Evolutionary conservation across 1,140 invertebrate species (phyloP), one percentile per base, ranked within the genome.

Genomic region (Halesus radiatus): DNA sequence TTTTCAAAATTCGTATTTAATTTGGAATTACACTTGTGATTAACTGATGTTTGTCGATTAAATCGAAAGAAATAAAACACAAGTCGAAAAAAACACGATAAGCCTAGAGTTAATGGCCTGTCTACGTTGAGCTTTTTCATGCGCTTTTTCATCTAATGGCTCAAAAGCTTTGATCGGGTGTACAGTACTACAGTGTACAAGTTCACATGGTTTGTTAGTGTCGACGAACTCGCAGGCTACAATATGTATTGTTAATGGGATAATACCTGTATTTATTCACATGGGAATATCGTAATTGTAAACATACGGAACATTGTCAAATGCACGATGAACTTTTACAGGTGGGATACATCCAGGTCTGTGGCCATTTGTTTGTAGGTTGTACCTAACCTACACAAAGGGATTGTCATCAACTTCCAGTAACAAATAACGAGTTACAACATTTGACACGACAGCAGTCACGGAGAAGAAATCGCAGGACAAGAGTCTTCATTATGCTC

Each of bases 191-290:
- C 32, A 32, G 32, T 7, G 37, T 45, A 45, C 37, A 45, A 45
- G 62, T 66, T 66, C 62, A 66, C 22, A 26, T 23, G 37, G 13
- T 66, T 45, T 29, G 37, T 13, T 23, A 66, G 23, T 22, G 26
- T 16, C 26, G 62, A 66, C 26, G 23, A 32, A n/a, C 62, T 15
- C 23, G 37, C 37, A 45, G 16, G 62, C n/a, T 66, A 66, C 22
- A 66, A 22, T 22, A 4, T 45, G 68, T 20, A 72, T 50, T 72
- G 68, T 53, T 72, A 50, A 72, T 72, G 37, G 20, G n/a, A 68
- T 72, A 52, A 72, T 72, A 18, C n/a, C 32, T 72, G 45, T 72
- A 72, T 72, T 72, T 72, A 72, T 72, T 72, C 68, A 72, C 68
- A 18, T 52, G 68, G 68, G 68, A 72, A 72, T 50, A 72, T 72